Evolutionary conservation across 2,888 invertebrate species (phyloP), one percentile per base, ranked within the genome.

Genomic region (Dione juno): DNA sequence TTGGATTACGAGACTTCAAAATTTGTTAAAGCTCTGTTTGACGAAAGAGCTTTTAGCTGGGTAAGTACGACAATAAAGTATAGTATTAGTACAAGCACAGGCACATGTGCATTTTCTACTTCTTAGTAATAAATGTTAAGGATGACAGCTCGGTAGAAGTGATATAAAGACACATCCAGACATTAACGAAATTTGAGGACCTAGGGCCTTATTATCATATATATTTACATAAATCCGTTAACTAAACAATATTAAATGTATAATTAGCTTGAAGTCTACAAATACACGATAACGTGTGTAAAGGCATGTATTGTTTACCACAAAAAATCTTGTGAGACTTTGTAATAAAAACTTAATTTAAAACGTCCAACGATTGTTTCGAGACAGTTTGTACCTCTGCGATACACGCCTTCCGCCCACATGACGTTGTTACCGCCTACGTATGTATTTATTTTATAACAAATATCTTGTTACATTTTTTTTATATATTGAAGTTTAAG

Each of bases 381-480:
- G 67, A 50, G 61, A 67, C 67, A 67, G 61, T 54, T 61, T 45
- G 16, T 61, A 61, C 43, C 45, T 28, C 61, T 37, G 57, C 57
- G 37, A 58, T 21, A 53, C 53, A 61, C 63, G 67, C 61, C 66
- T 40, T 59, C 66, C 54, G 50, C 72, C 72, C 69, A 72, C 72
- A 66, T 54, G 35, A 21, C 59, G 61, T 48, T 66, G 71, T 40
- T 52, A 54, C 69, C 68, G 61, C 71, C 71, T 66, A 72, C 66
- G 53, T 59, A 21, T 35, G 53, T 59, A 21, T 35, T 45, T 61
- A 45, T 45, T 57, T 67, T 67, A 57, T 58, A 35, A 67, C 28
- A 28, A 45, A 45, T 61, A 61, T 61, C 28, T 61, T 61, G 61
- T 61, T 61, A 61, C 61, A 61, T 61, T 61, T 61, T 61, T 28